Evolutionary conservation across 2,888 invertebrate genomes (phyloP).

Genomic region (Carabus problematicus): DNA sequence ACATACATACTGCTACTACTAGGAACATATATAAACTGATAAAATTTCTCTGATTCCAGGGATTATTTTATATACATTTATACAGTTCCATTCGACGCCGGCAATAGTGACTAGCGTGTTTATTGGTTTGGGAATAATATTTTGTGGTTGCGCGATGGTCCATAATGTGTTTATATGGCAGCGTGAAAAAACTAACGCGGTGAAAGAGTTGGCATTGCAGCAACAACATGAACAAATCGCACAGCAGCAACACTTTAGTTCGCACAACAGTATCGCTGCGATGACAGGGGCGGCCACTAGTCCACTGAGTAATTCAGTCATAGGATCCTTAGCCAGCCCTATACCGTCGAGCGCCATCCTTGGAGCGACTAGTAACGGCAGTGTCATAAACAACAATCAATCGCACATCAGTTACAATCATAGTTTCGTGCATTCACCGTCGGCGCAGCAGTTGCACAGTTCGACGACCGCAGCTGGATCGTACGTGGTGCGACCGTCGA

Average conservation of each 20-base stretch:
- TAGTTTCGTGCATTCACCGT: conserved; percentile 54
- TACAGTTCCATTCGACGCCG: conserved; percentile 90
- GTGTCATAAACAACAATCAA: conserved; percentile 48
- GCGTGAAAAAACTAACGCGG: conserved; percentile 85
- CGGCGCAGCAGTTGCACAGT: conserved; percentile 27
- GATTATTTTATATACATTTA: conserved; percentile 90
- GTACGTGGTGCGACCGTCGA: conserved; percentile 68
- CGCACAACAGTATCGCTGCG: conserved; percentile 54
- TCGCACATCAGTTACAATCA: conserved; percentile 56
- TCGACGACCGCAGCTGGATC: conserved; percentile 57
- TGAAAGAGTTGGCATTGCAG: conserved; percentile 65
- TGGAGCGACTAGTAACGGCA: conserved; percentile 3
- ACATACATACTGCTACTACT: too few species aligned
- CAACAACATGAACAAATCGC: conserved; percentile 52
- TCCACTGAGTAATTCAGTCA: conserved; percentile 13
- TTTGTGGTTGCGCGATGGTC: conserved; percentile 92
- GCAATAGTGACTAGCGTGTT: conserved; percentile 90
- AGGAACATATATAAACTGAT: conserved; percentile 43
- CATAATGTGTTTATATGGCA: conserved; percentile 96
- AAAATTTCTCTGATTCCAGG: conserved; percentile 63
- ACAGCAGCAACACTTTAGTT: conserved; percentile 47
- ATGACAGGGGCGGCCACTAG: conserved; percentile 8
- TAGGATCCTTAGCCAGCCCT: conserved; percentile 8
- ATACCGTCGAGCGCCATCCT: conserved; percentile 1
- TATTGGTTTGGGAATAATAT: conserved; percentile 89